Conservation (phyloP, 1,140 invertebrate genomes). For the Trichonephila clavipes region DNA sequence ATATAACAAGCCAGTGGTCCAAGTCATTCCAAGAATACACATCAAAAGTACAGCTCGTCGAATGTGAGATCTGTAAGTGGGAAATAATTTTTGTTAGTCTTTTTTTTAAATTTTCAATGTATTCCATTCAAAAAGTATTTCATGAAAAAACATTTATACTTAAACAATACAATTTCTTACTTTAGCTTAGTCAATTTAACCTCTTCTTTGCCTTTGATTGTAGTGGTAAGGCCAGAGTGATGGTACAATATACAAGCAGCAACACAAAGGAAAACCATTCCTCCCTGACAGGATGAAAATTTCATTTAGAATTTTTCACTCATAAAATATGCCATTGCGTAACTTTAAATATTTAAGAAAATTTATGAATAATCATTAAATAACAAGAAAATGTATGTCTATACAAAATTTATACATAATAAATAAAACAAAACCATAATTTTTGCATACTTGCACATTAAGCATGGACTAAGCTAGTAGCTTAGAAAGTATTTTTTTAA, state of each 20-base stretch:
- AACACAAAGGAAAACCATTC: conserved; percentile 75
- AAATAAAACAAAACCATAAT: no score
- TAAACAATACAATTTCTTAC: conserved; percentile 23
- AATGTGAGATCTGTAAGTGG: conserved; percentile 53
- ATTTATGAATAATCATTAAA: no score
- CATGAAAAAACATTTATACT: background rate
- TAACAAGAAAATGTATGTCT: no score
- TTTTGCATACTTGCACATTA: no score
- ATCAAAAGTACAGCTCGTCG: conserved; percentile 83
- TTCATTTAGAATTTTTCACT: no score
- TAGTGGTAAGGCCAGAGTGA: conserved; percentile 69
- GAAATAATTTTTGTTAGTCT: background rate
- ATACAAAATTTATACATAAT: no score
- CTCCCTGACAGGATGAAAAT: conserved; percentile 63
- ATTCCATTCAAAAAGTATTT: no score
- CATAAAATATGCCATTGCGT: no score
- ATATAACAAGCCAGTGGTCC: conserved; percentile 94
- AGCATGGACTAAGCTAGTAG: no score
- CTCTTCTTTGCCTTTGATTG: conserved; percentile 77
- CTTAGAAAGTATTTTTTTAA: no score
- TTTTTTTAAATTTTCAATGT: no score
- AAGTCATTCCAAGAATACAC: conserved; percentile 92
- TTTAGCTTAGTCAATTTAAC: conserved; percentile 69
- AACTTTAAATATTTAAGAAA: no score
- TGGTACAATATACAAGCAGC: conserved; percentile 74